Conservation (phyloP, 2,113 vertebrate species). For the Bostrychus sinensis region DNA sequence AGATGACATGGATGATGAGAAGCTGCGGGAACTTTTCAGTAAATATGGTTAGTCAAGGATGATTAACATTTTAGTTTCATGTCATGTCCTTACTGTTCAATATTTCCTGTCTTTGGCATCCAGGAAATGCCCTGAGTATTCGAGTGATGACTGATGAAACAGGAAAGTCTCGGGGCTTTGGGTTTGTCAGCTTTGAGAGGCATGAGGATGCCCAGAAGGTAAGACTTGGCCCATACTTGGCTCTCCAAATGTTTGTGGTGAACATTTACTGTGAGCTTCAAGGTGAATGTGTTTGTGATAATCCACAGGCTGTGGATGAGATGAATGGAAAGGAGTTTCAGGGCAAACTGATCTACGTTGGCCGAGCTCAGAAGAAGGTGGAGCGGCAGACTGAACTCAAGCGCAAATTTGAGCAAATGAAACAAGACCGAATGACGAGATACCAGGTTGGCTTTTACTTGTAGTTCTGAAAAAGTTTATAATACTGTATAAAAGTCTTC, state of each 20-base stretch:
- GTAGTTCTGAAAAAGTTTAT: not conserved
- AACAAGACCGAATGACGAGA: slow-evolving; percentile 97
- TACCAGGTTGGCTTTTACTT: slow-evolving; percentile 84
- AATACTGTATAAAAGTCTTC: not conserved
- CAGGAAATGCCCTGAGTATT: slow-evolving; percentile 93
- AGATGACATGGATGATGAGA: slow-evolving; percentile 96
- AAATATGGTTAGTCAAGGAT: slow-evolving; percentile 82
- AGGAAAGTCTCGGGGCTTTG: slow-evolving; percentile 95
- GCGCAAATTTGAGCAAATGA: slow-evolving; percentile 98
- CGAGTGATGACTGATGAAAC: slow-evolving; percentile 95
- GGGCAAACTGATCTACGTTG: slow-evolving; percentile 94
- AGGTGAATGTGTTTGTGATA: not conserved
- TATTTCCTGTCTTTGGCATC: slow-evolving; percentile 1
- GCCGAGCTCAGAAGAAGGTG: slow-evolving; percentile 97
- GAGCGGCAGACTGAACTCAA: slow-evolving; percentile 97
- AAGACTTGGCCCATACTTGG: slow-evolving; percentile 1
- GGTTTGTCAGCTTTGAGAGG: slow-evolving; percentile 96
- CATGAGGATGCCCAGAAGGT: slow-evolving; percentile 97
- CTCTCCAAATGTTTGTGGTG: not conserved
- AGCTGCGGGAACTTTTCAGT: slow-evolving; percentile 93
- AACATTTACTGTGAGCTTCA: not conserved
- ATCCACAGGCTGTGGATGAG: slow-evolving; percentile 91
- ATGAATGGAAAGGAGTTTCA: slow-evolving; percentile 98
- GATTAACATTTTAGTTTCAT: not conserved
- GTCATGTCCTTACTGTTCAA: not conserved